phyloP scores from a whole-genome alignment of 2,797 vertebrate species.

The Crocidura indochinensis region DNA sequence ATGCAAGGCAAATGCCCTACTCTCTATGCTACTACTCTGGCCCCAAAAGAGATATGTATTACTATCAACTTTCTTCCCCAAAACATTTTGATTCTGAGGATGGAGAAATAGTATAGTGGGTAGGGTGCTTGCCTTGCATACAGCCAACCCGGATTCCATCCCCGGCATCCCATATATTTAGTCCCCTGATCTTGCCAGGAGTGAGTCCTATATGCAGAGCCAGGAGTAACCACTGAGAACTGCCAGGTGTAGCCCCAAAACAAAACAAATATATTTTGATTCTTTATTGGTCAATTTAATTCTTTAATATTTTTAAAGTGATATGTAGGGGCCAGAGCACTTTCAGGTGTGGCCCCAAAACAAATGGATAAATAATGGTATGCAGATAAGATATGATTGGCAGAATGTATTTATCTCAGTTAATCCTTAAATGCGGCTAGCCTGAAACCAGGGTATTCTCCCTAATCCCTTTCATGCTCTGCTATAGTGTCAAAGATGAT shows the following conservation, averaged over 20 bases:
- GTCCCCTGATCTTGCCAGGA: too few species aligned
- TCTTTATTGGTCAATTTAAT: constrained; percentile 29
- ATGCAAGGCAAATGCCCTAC: too few species aligned
- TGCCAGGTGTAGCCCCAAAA: too few species aligned
- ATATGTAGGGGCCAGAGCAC: too few species aligned
- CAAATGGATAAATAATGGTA: neutral
- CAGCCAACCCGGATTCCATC: too few species aligned
- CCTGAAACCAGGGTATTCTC: neutral
- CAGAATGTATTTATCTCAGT: constrained; percentile 37
- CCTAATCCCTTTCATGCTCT: neutral
- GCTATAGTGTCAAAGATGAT: neutral
- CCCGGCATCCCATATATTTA: too few species aligned
- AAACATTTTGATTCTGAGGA: neutral
- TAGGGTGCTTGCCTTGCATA: too few species aligned
- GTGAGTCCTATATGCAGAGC: too few species aligned
- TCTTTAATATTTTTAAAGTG: constrained; percentile 1
- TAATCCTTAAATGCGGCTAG: constrained; percentile 20
- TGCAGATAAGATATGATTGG: neutral
- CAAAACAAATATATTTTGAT: neutral
- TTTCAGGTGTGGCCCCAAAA: too few species aligned
- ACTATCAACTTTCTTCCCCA: constrained; percentile 24
- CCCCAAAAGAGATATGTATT: neutral
- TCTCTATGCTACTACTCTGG: too few species aligned
- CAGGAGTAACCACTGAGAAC: too few species aligned
- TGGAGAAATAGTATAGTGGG: too few species aligned